Conservation (phyloP, 2,888 invertebrate genomes). For the Panopea generosa region DNA sequence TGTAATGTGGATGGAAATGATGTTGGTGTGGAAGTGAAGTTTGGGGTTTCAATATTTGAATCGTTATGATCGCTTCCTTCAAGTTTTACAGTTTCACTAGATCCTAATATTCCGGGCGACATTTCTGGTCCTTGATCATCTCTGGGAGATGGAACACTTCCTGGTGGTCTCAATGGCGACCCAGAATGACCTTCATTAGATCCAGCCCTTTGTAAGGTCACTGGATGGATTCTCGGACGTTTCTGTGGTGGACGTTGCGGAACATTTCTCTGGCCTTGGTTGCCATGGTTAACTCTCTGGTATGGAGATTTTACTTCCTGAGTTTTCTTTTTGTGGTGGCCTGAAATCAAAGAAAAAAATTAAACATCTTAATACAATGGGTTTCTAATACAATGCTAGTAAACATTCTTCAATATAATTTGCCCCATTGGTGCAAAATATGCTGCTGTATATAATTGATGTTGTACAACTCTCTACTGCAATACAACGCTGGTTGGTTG, state of each 20-base stretch:
- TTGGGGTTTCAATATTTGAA: not conserved
- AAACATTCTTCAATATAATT: too few relatives aligned
- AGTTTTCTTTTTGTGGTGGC: constrained; percentile 43
- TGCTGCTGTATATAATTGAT: too few relatives aligned
- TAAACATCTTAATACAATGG: too few relatives aligned
- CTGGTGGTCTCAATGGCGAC: constrained; percentile 10
- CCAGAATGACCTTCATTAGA: constrained; percentile 1
- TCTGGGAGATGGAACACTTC: constrained; percentile 11
- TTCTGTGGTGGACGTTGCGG: constrained; percentile 17
- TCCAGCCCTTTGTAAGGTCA: constrained; percentile 29
- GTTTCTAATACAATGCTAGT: too few relatives aligned
- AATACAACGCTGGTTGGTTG: too few relatives aligned
- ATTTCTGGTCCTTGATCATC: not conserved
- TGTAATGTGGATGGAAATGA: constrained; percentile 41
- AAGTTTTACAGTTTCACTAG: constrained; percentile 16
- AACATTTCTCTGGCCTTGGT: constrained; percentile 13
- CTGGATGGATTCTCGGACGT: constrained; percentile 23
- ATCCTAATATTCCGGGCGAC: not conserved
- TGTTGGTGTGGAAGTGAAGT: constrained; percentile 16
- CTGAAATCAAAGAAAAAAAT: too few relatives aligned
- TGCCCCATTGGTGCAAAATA: too few relatives aligned
- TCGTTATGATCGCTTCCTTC: constrained; percentile 9
- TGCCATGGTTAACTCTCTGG: constrained; percentile 20
- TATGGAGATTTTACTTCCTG: constrained; percentile 37
- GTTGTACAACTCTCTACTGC: too few relatives aligned